Evolutionary conservation across 2,797 vertebrate species (phyloP), one percentile per base, ranked within the genome.

Genomic region (Gouania willdenowi): DNA sequence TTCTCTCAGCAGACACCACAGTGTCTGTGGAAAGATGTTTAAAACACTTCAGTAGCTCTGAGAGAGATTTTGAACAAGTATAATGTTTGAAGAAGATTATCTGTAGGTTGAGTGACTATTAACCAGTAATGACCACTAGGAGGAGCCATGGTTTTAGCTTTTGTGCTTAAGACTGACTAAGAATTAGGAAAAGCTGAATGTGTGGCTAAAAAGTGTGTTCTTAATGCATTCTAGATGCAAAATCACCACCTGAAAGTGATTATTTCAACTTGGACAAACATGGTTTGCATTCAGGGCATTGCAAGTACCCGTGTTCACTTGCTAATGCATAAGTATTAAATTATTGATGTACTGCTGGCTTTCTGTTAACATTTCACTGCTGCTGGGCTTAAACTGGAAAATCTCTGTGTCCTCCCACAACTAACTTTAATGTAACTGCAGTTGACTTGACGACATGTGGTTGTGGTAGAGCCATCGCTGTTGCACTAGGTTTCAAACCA

Each of bases 71-170:
- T 33, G 49, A 75, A 39, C 27, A 26, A n/a, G n/a, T n/a, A n/a
- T n/a, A n/a, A n/a, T n/a, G 32, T 32, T 68, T 61, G 50, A 26
- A 41, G 27, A 32, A 38, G 26, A 49, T 6, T 51, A 46, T 49
- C 21, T 26, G 34, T 6, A n/a, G 13, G 33, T 10, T 29, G 15
- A 30, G 35, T 20, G 2, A 40, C 38, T 55, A 38, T 44, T 72
- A 44, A 14, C 66, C 41, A 17, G 9, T 17, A 36, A 36, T 41
- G 53, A 27, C 81, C 83, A 86, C 79, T 44, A 82, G 82, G 79
- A 79, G 83, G 75, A 76, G 78, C 75, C 58, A 39, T 63, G 75
- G 41, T 46, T 66, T 67, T 68, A 78, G 55, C 74, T 61, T 28
- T 22, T 70, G 38, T 8, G 14, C 3, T 12, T 31, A 11, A 38